Evolutionary conservation across 2,797 vertebrate genomes (phyloP).

Genomic region (Tachyglossus aculeatus): DNA sequence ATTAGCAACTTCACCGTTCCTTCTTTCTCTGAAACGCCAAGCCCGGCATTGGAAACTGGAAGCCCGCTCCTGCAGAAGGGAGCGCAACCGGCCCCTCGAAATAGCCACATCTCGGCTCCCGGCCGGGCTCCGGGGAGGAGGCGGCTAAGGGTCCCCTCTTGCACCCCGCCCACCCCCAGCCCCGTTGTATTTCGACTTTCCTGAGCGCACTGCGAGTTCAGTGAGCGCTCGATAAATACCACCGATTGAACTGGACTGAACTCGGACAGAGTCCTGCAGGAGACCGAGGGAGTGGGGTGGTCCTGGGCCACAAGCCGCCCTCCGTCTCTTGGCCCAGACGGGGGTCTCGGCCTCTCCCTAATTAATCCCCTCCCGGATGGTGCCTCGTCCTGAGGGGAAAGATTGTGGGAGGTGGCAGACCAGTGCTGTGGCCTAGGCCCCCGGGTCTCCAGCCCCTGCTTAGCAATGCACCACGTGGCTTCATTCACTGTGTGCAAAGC

Average conservation of each 20-base stretch:
- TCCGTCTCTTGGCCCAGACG: no score
- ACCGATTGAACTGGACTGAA: no score
- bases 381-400: no score
- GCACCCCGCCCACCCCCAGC: not conserved
- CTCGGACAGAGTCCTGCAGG: no score
- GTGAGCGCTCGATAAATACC: no score
- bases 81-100: not conserved
- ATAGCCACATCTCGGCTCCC: no score
- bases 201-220: not conserved
- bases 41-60: conserved; percentile 68
- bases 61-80: conserved; percentile 44
- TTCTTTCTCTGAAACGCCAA: conserved; percentile 68
- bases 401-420: not conserved
- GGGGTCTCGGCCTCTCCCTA: no score
- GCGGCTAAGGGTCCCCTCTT: not conserved
- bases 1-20: conserved; percentile 81
- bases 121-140: no score
- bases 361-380: no score
- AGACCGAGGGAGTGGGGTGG: no score
- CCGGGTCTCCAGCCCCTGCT: not conserved
- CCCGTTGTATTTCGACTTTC: not conserved
- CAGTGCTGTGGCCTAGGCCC: not conserved
- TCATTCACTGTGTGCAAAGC: no score
- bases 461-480: accelerated
- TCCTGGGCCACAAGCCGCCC: no score